Conservation (phyloP, 2,888 invertebrate genomes). For the Diachrysia chrysitis region DNA sequence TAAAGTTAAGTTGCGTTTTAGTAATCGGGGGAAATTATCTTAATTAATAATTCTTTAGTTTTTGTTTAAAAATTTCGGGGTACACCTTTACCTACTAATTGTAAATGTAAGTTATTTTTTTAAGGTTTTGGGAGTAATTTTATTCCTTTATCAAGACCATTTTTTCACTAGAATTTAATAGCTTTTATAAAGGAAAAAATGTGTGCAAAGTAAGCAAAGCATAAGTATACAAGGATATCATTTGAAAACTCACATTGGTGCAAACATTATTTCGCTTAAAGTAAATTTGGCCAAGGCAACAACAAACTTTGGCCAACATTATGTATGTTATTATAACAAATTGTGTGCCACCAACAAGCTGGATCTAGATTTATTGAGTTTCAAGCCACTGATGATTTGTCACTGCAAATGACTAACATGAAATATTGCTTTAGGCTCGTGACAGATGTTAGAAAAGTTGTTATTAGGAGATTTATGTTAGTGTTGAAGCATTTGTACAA, state of each 20-base stretch:
- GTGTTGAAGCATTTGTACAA: not conserved
- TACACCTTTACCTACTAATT: too few relatives aligned
- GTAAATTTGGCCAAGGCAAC: not conserved
- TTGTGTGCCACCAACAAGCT: constrained; percentile 33
- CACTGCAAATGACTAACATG: constrained; percentile 38
- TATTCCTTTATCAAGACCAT: too few relatives aligned
- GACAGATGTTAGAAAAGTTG: constrained; percentile 7
- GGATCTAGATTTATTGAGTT: constrained; percentile 51
- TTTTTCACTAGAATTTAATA: too few relatives aligned
- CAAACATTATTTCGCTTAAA: not conserved
- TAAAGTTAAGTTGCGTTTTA: too few relatives aligned
- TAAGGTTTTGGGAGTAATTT: too few relatives aligned
- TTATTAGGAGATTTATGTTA: not conserved
- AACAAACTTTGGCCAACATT: constrained; percentile 16
- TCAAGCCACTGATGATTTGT: constrained; percentile 46
- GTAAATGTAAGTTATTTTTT: too few relatives aligned
- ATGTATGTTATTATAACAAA: constrained; percentile 30
- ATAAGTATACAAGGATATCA: not conserved
- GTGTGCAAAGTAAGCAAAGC: too few relatives aligned
- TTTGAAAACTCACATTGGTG: not conserved
- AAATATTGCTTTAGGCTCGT: constrained; percentile 26
- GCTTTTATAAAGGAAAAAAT: too few relatives aligned
- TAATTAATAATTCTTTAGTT: too few relatives aligned
- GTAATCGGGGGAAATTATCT: too few relatives aligned
- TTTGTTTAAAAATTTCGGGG: too few relatives aligned